A percentile compares a stretch with the other conserved stretches of the same genome.
Evolutionary conservation across 2,113 vertebrate genomes (phyloP).

Genomic region (Steatornis caripensis): DNA sequence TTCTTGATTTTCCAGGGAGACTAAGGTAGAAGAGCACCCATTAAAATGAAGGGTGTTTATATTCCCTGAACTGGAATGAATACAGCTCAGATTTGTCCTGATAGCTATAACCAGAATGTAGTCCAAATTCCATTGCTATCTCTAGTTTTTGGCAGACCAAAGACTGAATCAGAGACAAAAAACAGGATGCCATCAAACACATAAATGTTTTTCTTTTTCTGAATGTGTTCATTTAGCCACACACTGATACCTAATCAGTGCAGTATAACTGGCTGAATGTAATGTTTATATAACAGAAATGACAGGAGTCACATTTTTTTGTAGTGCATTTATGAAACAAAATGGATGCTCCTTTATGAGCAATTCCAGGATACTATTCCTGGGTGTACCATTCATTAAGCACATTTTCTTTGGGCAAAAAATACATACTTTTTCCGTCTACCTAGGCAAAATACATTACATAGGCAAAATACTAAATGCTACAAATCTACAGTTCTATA

Average conservation of each 20-base stretch:
- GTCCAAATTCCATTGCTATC: slow-evolving; percentile 29
- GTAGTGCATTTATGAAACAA: not conserved
- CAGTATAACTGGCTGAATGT: not conserved
- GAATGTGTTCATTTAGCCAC: not conserved
- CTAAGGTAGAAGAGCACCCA: not conserved
- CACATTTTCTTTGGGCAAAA: not conserved
- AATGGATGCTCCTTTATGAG: not conserved
- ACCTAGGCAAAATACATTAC: not conserved
- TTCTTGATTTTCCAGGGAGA: not conserved
- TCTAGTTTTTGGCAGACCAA: slow-evolving; percentile 11
- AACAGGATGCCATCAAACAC: not conserved
- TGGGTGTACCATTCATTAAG: not conserved
- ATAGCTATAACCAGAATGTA: not conserved
- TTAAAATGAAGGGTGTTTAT: not conserved
- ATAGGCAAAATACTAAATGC: not conserved
- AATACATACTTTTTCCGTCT: not conserved
- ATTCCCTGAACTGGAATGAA: not conserved
- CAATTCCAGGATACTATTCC: not conserved
- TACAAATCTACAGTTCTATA: not conserved
- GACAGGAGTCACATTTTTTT: not conserved
- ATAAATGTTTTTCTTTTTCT: not conserved
- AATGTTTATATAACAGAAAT: not conserved
- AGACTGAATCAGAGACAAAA: slow-evolving; percentile 4
- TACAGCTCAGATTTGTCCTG: not conserved
- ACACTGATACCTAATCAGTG: not conserved